Conservation (phyloP, 2,888 invertebrate species). For the Dicranocentrus wangi region DNA sequence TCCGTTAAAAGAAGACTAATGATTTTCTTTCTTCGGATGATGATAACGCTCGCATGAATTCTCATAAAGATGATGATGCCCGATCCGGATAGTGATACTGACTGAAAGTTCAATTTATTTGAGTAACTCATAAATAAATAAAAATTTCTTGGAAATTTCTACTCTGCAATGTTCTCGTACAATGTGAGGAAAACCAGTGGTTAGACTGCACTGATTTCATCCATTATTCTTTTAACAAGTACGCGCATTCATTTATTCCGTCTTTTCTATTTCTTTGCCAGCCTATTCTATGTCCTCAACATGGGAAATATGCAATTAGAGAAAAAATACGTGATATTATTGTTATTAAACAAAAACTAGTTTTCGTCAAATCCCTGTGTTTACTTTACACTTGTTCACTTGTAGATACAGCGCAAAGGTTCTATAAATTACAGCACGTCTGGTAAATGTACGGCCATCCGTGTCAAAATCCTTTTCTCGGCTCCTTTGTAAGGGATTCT, state of each 20-base stretch:
- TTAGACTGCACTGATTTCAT: slow-evolving; percentile 3
- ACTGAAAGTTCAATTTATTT: slow-evolving; percentile 39
- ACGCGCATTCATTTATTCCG: background rate
- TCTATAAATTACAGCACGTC: background rate
- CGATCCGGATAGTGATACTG: slow-evolving; percentile 30
- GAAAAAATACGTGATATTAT: slow-evolving; percentile 15
- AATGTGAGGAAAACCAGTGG: slow-evolving; percentile 8
- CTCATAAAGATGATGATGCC: slow-evolving; percentile 2
- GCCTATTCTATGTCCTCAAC: slow-evolving; percentile 37
- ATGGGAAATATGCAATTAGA: background rate
- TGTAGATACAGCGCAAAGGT: background rate
- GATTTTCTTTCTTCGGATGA: slow-evolving; percentile 34
- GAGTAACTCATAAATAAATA: slow-evolving; percentile 45
- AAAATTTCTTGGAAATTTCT: slow-evolving; percentile 38
- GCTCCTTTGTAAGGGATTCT: too few relatives aligned
- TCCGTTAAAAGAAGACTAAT: slow-evolving; percentile 40
- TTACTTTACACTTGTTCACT: slow-evolving; percentile 4
- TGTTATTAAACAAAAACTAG: slow-evolving; percentile 31
- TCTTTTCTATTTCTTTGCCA: slow-evolving; percentile 6
- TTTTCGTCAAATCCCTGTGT: slow-evolving; percentile 9
- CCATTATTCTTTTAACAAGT: background rate
- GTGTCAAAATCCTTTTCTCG: too few relatives aligned
- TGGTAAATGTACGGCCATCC: too few relatives aligned
- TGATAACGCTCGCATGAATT: slow-evolving; percentile 42
- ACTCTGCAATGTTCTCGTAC: background rate